Conservation (phyloP, 1,140 invertebrate species). For the Streblospio benedicti region DNA sequence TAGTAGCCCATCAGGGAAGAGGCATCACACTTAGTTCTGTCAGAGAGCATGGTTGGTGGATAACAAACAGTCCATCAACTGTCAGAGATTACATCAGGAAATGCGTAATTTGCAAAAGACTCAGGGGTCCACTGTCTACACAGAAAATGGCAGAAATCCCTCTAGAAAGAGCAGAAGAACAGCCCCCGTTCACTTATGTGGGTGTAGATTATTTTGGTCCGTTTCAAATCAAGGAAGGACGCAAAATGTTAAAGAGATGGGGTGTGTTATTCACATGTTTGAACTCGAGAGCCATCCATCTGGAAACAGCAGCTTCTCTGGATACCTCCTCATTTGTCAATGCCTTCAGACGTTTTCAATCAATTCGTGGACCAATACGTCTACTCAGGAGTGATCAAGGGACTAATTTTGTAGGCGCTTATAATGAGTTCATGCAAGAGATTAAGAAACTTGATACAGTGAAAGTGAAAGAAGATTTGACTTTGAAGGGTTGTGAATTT, state of each 20-base stretch:
- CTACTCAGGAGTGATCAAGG: slow-evolving; percentile 24
- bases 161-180: not conserved
- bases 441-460: slow-evolving; percentile 6
- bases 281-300: not conserved
- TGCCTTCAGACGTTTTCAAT: slow-evolving; percentile 17
- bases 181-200: not conserved
- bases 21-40: too few species aligned
- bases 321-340: slow-evolving; percentile 14
- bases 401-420: slow-evolving; percentile 28
- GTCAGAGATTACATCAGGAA: too few species aligned
- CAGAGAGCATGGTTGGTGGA: too few species aligned
- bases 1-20: too few species aligned
- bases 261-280: not conserved
- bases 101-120: too few species aligned
- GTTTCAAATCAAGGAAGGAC: not conserved
- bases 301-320: not conserved
- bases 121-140: too few species aligned
- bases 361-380: slow-evolving; percentile 16
- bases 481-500: slow-evolving; percentile 6
- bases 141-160: not conserved
- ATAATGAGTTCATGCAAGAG: slow-evolving; percentile 22
- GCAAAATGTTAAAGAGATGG: not conserved
- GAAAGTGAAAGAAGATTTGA: slow-evolving; percentile 6
- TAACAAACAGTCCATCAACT: too few species aligned
- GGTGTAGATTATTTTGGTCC: not conserved